A percentile compares a stretch with the other conserved stretches of the same genome.
Evolutionary conservation across 2,113 vertebrate species (phyloP).

Genomic region (Aldabrachelys gigantea): DNA sequence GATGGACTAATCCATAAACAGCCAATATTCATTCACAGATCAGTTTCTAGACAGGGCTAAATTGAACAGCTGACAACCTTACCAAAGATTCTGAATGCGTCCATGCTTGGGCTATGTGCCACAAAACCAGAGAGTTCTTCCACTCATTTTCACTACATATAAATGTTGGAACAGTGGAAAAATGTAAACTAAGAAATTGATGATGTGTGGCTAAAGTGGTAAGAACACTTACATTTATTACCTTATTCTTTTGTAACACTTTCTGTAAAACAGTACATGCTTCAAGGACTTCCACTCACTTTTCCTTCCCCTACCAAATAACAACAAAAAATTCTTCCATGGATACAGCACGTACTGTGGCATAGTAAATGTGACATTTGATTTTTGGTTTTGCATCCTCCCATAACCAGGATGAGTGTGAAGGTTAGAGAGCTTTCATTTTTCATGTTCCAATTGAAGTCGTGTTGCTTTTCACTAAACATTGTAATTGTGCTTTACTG

Average conservation of each 20-base stretch:
- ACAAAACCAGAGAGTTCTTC: slow-evolving; percentile 28
- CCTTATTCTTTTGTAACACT: neutral
- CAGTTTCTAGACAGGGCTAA: slow-evolving; percentile 46
- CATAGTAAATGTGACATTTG: neutral
- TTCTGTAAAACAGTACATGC: neutral
- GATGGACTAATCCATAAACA: slow-evolving; percentile 70
- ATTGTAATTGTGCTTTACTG: neutral
- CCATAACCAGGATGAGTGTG: neutral
- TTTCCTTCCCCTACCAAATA: neutral
- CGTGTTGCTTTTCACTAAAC: neutral
- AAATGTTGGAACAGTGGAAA: neutral
- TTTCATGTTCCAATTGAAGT: neutral
- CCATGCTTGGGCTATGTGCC: slow-evolving; percentile 18
- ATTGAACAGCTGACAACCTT: slow-evolving; percentile 54
- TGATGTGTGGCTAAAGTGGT: neutral
- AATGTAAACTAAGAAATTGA: neutral
- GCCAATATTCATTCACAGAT: slow-evolving; percentile 54
- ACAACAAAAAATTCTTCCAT: neutral
- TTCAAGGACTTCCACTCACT: neutral
- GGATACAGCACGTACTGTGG: neutral
- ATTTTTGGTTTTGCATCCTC: neutral
- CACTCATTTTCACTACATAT: neutral
- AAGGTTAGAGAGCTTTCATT: neutral
- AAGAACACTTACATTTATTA: neutral
- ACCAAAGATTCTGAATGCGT: slow-evolving; percentile 44